phyloP scores from a whole-genome alignment of 2,113 vertebrate species.

The Meleagris gallopavo region DNA sequence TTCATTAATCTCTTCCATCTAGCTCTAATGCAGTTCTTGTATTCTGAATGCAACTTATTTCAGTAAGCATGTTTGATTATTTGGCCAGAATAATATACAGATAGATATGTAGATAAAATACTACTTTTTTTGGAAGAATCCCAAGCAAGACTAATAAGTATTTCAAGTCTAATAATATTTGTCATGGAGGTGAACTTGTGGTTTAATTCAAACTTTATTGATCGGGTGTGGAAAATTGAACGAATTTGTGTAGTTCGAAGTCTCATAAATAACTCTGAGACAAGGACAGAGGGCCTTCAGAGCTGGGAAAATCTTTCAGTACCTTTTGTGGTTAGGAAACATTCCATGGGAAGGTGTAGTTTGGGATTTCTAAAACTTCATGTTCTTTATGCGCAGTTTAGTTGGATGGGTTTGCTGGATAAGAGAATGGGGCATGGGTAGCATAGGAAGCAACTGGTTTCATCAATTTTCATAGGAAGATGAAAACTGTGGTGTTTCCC shows the following conservation, averaged over 20 bases:
- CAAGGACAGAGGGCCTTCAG: neutral
- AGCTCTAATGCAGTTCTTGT: neutral
- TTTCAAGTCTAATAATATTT: neutral
- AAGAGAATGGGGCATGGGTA: neutral
- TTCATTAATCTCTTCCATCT: neutral
- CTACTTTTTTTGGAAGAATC: neutral
- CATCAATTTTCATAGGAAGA: neutral
- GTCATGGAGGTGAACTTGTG: neutral
- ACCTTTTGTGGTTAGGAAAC: neutral
- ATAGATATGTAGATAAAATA: too few species aligned
- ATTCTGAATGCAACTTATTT: neutral
- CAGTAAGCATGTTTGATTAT: neutral
- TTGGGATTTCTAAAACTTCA: neutral
- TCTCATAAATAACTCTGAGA: neutral
- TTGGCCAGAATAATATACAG: too few species aligned
- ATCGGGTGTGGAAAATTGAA: neutral
- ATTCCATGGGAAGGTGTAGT: neutral
- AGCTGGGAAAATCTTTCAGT: neutral
- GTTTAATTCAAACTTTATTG: neutral
- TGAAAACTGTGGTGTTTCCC: neutral
- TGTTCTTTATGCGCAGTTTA: neutral
- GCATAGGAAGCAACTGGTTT: neutral
- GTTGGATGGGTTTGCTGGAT: neutral
- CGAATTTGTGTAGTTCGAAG: neutral
- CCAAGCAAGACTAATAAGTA: neutral